Base-by-base conservation (phyloP, 2,113 vertebrate species). In the Sorex araneus region DNA sequence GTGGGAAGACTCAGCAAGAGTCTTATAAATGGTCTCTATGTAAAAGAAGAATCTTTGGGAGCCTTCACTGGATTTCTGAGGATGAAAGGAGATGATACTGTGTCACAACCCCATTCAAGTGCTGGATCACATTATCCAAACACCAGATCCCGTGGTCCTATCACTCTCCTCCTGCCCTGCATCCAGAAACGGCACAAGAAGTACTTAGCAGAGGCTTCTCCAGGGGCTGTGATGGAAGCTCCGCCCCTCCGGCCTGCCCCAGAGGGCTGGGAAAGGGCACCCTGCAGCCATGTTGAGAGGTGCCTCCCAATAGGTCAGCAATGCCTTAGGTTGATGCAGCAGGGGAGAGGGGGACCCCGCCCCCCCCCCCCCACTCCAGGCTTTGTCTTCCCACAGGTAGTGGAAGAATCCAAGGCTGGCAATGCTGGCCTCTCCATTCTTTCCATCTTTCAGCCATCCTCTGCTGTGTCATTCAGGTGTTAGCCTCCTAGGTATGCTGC, bases 331-430 rank as follows among this genome's bases (percentile, higher is more conserved):
- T 4, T 11, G 4, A 28, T 54, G 15, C 40, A 40, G 40, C 40
- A 57, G 3, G 2, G 0, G 3, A 5, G 10, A 2, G 1, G 4
- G 10, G 25, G 36, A 57, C 40, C 3, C 40, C 40, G 4, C 40
- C 40, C 40, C 40, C n/a, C n/a, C n/a, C n/a, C n/a, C n/a, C n/a
- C n/a, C n/a, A n/a, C n/a, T n/a, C 6, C 28, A 32, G 18, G 5
- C 32, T 54, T 66, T n/a, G 36, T 87, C 2, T 12, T 23, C 50
- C 50, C 27, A 45, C 8, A 12, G 63, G 27, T 36, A 18, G 32
- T 34, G 12, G n/a, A 43, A 73, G 28, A 34, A 19, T 0, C 73
- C 78, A 30, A 69, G 40, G 8, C 19, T 66, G n/a, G 9, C 19
- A 11, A 57, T 4, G 12, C 43, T 11, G 11, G 16, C 28, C 21